Base-by-base conservation (phyloP, 2,888 invertebrate species). In the Xanthia icteritia region DNA sequence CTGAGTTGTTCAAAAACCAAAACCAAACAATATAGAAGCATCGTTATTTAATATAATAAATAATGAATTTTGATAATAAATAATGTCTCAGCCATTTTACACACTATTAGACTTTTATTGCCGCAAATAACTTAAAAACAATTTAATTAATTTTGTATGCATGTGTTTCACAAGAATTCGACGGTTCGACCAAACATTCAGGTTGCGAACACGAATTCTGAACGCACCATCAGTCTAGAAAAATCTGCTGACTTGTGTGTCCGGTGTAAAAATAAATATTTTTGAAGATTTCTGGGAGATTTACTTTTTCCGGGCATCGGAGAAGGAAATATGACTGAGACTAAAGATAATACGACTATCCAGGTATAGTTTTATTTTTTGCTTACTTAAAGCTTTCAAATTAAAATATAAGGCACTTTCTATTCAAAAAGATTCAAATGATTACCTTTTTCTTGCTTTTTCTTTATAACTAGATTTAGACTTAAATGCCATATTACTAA, bases 161-260 rank as follows among this genome's bases (percentile, higher is more conserved):
- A 11, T 8, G 0, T 23, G 5, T 61, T 20, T 73, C 4, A 15
- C 23, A 31, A n/a, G 31, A 42, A 31, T 39, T 73, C 9, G 13
- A 51, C 3, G 9, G 42, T 42, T 42, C 42, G 11, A 42, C 42
- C 1, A 61, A 61, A 60, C 51, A 51, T 36, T 45, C n/a, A 5
- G 5, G 8, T 36, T 67, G 9, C 6, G 15, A 45, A 63, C 15
- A 15, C 23, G 13, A 6, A 11, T 83, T 84, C 67, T 15, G 81
- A 89, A 86, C 88, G 81, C 61, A 79, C 51, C 13, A 23, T 69
- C 54, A 86, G 81, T 92, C 92, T 92, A 91, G 92, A 92, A 92
- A 91, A 90, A 86, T 91, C 92, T 83, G 86, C 79, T 77, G 81
- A 79, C 63, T 77, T 54, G 66, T 64, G 23, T 67, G 74, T 82